phyloP scores from a whole-genome alignment of 2,797 vertebrate genomes.

The Crypturellus tataupa region DNA sequence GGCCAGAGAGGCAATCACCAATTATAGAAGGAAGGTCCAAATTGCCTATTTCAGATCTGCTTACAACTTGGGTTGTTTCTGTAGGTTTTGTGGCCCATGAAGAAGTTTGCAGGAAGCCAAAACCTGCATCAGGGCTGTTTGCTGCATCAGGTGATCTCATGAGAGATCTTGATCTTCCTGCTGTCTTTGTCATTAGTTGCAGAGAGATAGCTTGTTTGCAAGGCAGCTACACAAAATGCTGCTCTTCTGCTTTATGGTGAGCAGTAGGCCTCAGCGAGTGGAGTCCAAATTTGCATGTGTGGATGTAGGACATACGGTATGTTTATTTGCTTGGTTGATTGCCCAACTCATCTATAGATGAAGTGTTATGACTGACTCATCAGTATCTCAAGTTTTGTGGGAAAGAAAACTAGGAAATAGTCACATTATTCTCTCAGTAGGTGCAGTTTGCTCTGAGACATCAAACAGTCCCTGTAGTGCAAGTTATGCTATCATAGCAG shows the following conservation, averaged over 20 bases:
- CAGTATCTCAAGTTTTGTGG: not conserved
- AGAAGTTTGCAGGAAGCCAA: not conserved
- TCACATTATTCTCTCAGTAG: not conserved
- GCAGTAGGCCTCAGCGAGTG: not conserved
- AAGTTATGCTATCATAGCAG: not conserved
- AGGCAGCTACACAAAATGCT: not conserved
- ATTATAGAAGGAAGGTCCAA: not conserved
- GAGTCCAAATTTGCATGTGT: not conserved
- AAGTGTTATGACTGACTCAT: not conserved
- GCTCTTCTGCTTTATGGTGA: not conserved
- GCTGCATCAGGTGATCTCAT: not conserved
- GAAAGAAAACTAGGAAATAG: not conserved
- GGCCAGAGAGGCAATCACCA: not conserved
- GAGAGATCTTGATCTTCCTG: not conserved
- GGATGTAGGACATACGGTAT: fast-evolving
- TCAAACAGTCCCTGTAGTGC: not conserved
- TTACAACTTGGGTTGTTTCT: not conserved
- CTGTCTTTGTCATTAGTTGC: not conserved
- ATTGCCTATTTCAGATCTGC: not conserved
- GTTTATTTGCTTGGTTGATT: not conserved
- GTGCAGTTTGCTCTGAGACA: not conserved
- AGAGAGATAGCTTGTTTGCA: not conserved
- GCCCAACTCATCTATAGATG: not conserved
- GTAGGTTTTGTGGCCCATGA: not conserved
- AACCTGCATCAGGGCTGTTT: not conserved